Evolutionary conservation across 1,140 invertebrate species (phyloP).

Genomic region (Diprion similis): DNA sequence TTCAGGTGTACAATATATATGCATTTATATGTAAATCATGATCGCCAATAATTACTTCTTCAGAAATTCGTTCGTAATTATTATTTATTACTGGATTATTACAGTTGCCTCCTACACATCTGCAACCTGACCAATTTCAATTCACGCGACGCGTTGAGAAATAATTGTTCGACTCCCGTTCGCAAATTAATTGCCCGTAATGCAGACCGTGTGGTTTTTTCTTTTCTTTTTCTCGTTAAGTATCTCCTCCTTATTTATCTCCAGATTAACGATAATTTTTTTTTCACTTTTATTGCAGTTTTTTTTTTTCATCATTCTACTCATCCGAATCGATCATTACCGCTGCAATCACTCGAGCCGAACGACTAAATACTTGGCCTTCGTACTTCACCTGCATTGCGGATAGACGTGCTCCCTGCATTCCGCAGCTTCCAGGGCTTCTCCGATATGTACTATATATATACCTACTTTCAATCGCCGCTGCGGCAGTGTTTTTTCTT

Average conservation of each 20-base stretch:
- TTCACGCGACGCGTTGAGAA: neutral
- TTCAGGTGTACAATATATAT: neutral
- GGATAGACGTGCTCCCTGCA: constrained; percentile 39
- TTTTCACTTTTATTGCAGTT: constrained; percentile 24
- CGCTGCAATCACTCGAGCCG: neutral
- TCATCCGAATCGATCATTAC: no score
- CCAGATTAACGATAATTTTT: constrained; percentile 40
- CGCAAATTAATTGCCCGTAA: neutral
- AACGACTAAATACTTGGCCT: constrained; percentile 26
- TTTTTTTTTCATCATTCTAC: constrained; percentile 3
- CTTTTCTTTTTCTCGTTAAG: constrained; percentile 10
- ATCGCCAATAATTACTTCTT: no score
- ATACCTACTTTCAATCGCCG: neutral
- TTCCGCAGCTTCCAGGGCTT: neutral
- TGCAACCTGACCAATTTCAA: no score
- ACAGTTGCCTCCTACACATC: no score
- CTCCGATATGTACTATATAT: neutral
- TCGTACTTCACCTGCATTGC: constrained; percentile 47
- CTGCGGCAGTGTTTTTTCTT: no score
- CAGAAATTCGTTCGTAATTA: no score
- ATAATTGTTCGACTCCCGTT: neutral
- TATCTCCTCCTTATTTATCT: neutral
- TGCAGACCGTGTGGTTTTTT: neutral
- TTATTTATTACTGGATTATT: no score
- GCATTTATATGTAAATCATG: no score